Conservation (phyloP, 1,140 invertebrate species). For the Colletes gigas region DNA sequence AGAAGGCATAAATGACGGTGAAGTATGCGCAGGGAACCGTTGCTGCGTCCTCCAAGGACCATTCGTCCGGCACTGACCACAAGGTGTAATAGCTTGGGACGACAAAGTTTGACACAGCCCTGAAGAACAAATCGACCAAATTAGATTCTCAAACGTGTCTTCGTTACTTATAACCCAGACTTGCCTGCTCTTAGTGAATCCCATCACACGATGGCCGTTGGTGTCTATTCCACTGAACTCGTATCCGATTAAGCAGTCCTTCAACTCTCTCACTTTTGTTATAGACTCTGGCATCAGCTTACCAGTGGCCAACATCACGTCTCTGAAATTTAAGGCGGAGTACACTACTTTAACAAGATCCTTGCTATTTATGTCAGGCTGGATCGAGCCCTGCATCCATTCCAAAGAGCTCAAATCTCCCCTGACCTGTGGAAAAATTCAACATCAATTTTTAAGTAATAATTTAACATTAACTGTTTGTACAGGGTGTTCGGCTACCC, state of each 20-base stretch:
- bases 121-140: slow-evolving; percentile 40
- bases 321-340: slow-evolving; percentile 88
- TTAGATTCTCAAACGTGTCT: not conserved
- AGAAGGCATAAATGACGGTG: slow-evolving; percentile 92
- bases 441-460: not conserved
- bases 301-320: slow-evolving; percentile 89
- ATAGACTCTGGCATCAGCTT: slow-evolving; percentile 85
- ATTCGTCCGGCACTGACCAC: slow-evolving; percentile 91
- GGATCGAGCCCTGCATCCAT: slow-evolving; percentile 88
- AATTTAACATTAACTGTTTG: not conserved
- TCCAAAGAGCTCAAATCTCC: slow-evolving; percentile 92
- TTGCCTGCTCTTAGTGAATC: slow-evolving; percentile 81
- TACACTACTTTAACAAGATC: slow-evolving; percentile 83
- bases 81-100: slow-evolving; percentile 83
- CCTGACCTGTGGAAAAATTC: slow-evolving; percentile 74
- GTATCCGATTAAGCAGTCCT: slow-evolving; percentile 87
- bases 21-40: slow-evolving; percentile 93
- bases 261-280: slow-evolving; percentile 81
- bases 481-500: too few species aligned
- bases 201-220: slow-evolving; percentile 86
- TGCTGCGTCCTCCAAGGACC: slow-evolving; percentile 93
- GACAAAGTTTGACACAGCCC: slow-evolving; percentile 84
- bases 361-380: slow-evolving; percentile 65
- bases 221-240: slow-evolving; percentile 85
- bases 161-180: too few species aligned